Percentiles rank a stretch among this genome's conserved stretches.
Evolutionary conservation across 1,140 invertebrate genomes (phyloP).

Genomic region (Solenopsis invicta): DNA sequence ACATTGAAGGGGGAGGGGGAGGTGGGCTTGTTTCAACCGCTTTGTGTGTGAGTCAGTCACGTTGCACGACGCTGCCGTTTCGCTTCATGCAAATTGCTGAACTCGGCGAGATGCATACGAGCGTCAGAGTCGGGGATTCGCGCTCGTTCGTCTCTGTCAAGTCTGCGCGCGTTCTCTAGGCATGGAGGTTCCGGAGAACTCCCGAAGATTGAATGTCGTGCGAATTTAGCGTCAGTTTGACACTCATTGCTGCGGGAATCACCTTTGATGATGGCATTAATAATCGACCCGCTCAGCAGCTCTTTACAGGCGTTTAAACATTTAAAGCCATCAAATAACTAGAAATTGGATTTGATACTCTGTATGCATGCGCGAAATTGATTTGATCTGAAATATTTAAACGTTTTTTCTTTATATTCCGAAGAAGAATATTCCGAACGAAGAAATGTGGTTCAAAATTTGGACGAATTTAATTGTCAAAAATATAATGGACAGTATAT

Average conservation of each 20-base stretch:
- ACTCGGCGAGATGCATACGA: slow-evolving; percentile 53
- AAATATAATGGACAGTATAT: background rate
- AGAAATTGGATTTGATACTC: background rate
- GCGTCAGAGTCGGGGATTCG: slow-evolving; percentile 58
- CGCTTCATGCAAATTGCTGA: slow-evolving; percentile 60
- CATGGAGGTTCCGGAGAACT: slow-evolving; percentile 56
- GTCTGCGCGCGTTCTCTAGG: slow-evolving; percentile 50
- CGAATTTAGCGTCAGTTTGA: slow-evolving; percentile 63
- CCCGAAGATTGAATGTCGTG: slow-evolving; percentile 62
- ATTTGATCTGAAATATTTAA: background rate
- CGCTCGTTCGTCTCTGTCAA: slow-evolving; percentile 63
- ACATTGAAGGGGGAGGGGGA: background rate
- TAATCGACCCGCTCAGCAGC: slow-evolving; percentile 38
- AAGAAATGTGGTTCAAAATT: background rate
- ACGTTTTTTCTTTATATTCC: background rate
- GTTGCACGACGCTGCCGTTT: slow-evolving; percentile 55
- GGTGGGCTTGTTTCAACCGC: slow-evolving; percentile 45
- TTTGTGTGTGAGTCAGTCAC: slow-evolving; percentile 60
- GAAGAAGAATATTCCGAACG: background rate
- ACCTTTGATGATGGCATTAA: slow-evolving; percentile 52
- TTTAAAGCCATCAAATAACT: slow-evolving; percentile 19
- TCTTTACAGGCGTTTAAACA: slow-evolving; percentile 26
- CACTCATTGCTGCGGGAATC: slow-evolving; percentile 57
- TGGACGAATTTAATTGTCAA: background rate
- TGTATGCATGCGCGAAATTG: background rate